Base-by-base conservation (phyloP, 2,888 invertebrate genomes). In the Melieria omissa region DNA sequence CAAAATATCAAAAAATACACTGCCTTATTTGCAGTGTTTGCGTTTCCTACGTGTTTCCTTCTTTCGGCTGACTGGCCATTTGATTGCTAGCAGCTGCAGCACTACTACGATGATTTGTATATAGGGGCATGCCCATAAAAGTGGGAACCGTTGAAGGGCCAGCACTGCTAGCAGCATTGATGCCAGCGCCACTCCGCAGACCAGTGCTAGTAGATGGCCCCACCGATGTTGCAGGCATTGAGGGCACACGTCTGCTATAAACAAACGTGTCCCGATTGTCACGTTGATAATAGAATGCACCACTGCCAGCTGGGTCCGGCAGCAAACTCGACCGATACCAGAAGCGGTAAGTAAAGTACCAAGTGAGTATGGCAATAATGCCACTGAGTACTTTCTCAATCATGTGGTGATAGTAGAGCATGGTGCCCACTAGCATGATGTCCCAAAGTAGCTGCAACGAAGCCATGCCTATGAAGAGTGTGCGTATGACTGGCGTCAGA, bases 321-420 rank as follows among this genome's bases (percentile, higher is more conserved):
- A 92, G 86, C 72, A 89, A 88, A 12, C 90, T 89, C 67, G 91
- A 88, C 58, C 89, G 89, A 84, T 91, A 95, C 93, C 93, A 94
- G 79, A 92, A 90, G 74, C 92, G 90, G 85, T 98, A 98, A 0
- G 95, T 96, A 42, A 95, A 87, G 88, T 93, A 97, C 98, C 98
- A 98, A 47, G 94, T 93, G 5, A 93, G 83, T 79, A 97, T 92
- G 9, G 97, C 98, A 80, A 95, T 89, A n/a, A 93, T 89, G 41
- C 95, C 95, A 79, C 95, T 97, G 0, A 95, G 85, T 74, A 99
- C 92, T 85, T 99, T 99, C 85, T 99, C 98, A 44, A 96, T 91
- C 93, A 98, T 95, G 65, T 94, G 93, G 86, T 99, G 99, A 87
- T 97, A 98, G 86, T 98, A 99, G 7, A 99, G 84, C 86, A 96